Evolutionary conservation across 2,888 invertebrate genomes (phyloP), one percentile per base, ranked within the genome.

Genomic region (Ophraella communa): DNA sequence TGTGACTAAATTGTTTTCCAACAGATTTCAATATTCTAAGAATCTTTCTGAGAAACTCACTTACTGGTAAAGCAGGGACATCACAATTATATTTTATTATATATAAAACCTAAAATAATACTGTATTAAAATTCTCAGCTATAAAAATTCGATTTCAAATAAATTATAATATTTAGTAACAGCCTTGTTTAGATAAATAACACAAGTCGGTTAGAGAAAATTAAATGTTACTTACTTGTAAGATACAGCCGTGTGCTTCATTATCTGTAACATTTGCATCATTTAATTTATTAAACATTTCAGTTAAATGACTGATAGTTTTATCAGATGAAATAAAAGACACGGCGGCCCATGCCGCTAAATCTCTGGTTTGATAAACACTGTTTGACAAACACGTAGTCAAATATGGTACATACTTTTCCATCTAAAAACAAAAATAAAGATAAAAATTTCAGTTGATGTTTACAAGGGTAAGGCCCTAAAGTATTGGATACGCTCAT

Each of bases 331-430:
- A 75, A 30, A 89, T 83, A 62, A 91, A 80, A 20, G 89, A 86
- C 18, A 87, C 85, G 24, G 90, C 82, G 1, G 93, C 92, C 76
- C 86, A 86, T 0, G 92, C 92, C 1, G 92, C 91, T 69, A 94
- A 84, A 74, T 87, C 86, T 35, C 95, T 84, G 0, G 90, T 91
- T 80, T 89, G 87, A 76, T 88, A 85, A 67, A 89, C 87, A 10
- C 87, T 83, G 80, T 91, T 89, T 47, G 83, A 80, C 1, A 89
- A 88, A 78, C 92, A 92, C 23, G 84, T 77, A 24, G 84, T 83
- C 62, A 93, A 87, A 73, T 84, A 85, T 2, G 89, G 87, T 56
- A 92, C 82, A 79, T 91, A 91, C 64, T 87, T 84, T 21, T 86
- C 83, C 64, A 92, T 81, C 88, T 91, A 78, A 62, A 82, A 84